A percentile compares a stretch with the other conserved stretches of the same genome.
Conservation (phyloP, 2,797 vertebrate species). For the Diglossa cyanea region DNA sequence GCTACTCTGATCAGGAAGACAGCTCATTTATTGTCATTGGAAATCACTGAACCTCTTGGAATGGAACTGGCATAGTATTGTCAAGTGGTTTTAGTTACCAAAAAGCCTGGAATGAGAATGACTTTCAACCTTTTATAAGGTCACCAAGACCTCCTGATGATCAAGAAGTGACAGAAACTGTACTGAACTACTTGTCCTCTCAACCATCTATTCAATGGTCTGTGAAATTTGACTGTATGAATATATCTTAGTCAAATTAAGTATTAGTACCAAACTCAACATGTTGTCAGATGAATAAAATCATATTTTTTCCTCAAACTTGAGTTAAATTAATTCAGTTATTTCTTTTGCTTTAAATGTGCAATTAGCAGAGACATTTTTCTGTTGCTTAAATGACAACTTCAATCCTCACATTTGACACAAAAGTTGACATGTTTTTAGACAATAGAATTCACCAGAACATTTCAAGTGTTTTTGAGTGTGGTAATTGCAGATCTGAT, state of each 20-base stretch:
- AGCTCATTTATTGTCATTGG: not conserved
- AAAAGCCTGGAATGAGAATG: not conserved
- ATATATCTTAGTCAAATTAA: not conserved
- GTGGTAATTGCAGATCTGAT: conserved; percentile 54
- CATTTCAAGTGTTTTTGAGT: conserved; percentile 18
- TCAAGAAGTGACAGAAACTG: not conserved
- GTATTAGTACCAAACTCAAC: not conserved
- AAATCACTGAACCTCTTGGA: not conserved
- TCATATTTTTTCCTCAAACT: conserved; percentile 33
- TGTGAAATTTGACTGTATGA: not conserved
- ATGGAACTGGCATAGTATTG: not conserved
- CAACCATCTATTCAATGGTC: not conserved
- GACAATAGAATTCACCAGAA: conserved; percentile 53
- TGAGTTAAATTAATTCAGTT: conserved; percentile 47
- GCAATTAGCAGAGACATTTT: conserved; percentile 52
- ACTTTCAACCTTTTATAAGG: not conserved
- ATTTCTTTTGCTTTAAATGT: conserved; percentile 36
- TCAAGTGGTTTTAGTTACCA: not conserved
- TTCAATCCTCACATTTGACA: conserved; percentile 65
- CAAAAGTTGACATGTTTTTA: conserved; percentile 66
- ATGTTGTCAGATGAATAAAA: not conserved
- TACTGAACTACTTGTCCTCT: not conserved
- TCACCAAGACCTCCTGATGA: not conserved
- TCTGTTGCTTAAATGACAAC: conserved; percentile 45
- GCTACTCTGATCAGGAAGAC: not conserved